A percentile compares a stretch with the other conserved stretches of the same genome.
These are phyloP conservation scores for Paedocypris micromegethes DNA, from an alignment of 2,797 vertebrate genomes.

Conservation along the genomic window DNA sequence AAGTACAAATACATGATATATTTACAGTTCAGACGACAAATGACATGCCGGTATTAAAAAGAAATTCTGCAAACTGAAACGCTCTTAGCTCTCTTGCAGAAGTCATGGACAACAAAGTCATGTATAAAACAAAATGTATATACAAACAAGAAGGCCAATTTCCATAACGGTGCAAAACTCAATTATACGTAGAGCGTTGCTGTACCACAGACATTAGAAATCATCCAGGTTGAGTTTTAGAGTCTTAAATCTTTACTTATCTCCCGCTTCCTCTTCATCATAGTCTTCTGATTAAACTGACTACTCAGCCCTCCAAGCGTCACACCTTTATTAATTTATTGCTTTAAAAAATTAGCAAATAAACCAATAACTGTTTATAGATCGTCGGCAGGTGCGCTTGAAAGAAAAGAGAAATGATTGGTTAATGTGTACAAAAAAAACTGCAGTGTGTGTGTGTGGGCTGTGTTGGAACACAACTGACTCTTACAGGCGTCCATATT, in stretches of 20 bases:
- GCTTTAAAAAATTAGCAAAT: conserved; percentile 17
- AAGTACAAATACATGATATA: conserved; percentile 1
- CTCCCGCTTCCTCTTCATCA: conserved; percentile 42
- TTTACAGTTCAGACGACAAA: neutral
- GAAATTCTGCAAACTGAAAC: no score
- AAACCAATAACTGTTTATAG: conserved; percentile 55
- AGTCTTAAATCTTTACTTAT: conserved; percentile 12
- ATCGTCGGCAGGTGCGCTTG: conserved; percentile 58
- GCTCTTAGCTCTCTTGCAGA: no score
- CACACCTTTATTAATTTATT: conserved; percentile 51
- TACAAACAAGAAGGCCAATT: no score
- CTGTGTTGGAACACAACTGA: conserved; percentile 10
- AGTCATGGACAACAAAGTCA: no score
- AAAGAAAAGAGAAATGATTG: conserved; percentile 62
- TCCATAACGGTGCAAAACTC: no score
- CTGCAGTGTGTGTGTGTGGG: neutral
- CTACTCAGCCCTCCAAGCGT: neutral
- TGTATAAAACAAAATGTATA: no score
- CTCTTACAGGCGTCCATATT: conserved; percentile 86
- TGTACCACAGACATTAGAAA: no score
- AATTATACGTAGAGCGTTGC: no score
- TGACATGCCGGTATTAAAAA: no score
- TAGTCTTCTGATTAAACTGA: conserved; percentile 34
- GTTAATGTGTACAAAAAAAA: conserved; percentile 40
- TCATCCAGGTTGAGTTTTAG: neutral